A percentile compares a stretch with the other conserved stretches of the same genome.
These are phyloP conservation scores for Sphaeramia orbicularis DNA, from an alignment of 2,797 vertebrate species.

Conservation along the genomic window DNA sequence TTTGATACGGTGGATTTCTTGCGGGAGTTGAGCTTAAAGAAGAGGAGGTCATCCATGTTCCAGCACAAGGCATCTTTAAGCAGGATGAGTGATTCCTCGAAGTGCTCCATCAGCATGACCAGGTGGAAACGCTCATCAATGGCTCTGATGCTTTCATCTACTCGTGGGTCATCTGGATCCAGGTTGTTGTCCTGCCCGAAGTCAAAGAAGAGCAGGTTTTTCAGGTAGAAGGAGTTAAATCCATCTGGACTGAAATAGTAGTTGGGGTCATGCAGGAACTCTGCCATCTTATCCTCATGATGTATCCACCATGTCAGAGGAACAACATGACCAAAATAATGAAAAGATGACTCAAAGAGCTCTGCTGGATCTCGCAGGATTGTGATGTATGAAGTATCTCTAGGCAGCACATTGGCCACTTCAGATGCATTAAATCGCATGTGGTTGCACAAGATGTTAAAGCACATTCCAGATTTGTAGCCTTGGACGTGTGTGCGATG, in stretches of 20 bases:
- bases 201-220: conserved; percentile 92
- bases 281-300: conserved; percentile 84
- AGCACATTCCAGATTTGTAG: conserved; percentile 88
- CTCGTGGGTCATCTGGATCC: conserved; percentile 78
- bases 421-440: conserved; percentile 91
- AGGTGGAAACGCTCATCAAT: conserved; percentile 88
- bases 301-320: conserved; percentile 91
- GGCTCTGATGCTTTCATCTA: conserved; percentile 83
- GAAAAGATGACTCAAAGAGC: conserved; percentile 94
- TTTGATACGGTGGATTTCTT: conserved; percentile 84
- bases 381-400: conserved; percentile 85
- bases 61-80: conserved; percentile 91
- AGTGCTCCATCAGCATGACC: conserved; percentile 91
- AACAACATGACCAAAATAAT: conserved; percentile 88
- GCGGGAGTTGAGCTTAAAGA: conserved; percentile 91
- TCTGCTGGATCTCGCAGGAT: conserved; percentile 90
- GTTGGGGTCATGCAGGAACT: conserved; percentile 86
- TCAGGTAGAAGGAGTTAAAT: conserved; percentile 92
- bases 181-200: conserved; percentile 89
- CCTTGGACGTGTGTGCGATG: conserved; percentile 87
- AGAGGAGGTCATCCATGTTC: conserved; percentile 91
- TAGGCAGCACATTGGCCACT: conserved; percentile 86
- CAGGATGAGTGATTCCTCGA: conserved; percentile 92
- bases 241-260: conserved; percentile 87
- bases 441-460: conserved; percentile 94